Evolutionary conservation across 2,888 invertebrate genomes (phyloP).

Genomic region (Drosophila subsilvestris): DNA sequence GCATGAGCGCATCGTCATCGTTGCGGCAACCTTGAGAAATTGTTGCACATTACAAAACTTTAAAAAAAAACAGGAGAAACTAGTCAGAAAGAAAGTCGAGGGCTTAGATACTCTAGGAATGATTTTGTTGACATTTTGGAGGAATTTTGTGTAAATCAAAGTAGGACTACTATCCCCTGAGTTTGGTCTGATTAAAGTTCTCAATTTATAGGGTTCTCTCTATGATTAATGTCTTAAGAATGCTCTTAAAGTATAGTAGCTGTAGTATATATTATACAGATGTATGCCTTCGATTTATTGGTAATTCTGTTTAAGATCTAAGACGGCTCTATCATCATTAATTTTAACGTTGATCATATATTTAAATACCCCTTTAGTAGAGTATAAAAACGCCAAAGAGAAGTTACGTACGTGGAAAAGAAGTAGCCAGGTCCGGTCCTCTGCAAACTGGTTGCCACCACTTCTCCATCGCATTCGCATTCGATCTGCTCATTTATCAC

Average conservation of each 20-base stretch:
- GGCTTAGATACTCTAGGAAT: not conserved
- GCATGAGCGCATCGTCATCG: constrained; percentile 65
- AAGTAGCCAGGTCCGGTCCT: constrained; percentile 19
- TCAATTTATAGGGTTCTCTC: too few relatives aligned
- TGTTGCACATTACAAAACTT: constrained; percentile 45
- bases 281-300: too few relatives aligned
- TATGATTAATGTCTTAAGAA: too few relatives aligned
- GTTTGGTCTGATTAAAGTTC: too few relatives aligned
- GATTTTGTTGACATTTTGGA: not conserved
- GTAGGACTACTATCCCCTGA: rapidly evolving
- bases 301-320: too few relatives aligned
- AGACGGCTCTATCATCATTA: too few relatives aligned
- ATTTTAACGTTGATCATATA: too few relatives aligned
- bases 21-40: constrained; percentile 71
- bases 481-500: constrained; percentile 69
- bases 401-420: not conserved
- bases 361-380: not conserved
- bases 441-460: constrained; percentile 72
- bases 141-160: not conserved
- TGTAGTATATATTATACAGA: too few relatives aligned
- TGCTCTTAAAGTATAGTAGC: too few relatives aligned
- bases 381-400: not conserved
- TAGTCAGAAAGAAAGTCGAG: constrained; percentile 6
- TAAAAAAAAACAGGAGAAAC: constrained; percentile 3
- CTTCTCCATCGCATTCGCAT: constrained; percentile 52